These are phyloP conservation scores for Penaeus indicus DNA, from an alignment of 1,140 invertebrate genomes.

Conservation along the genomic window DNA sequence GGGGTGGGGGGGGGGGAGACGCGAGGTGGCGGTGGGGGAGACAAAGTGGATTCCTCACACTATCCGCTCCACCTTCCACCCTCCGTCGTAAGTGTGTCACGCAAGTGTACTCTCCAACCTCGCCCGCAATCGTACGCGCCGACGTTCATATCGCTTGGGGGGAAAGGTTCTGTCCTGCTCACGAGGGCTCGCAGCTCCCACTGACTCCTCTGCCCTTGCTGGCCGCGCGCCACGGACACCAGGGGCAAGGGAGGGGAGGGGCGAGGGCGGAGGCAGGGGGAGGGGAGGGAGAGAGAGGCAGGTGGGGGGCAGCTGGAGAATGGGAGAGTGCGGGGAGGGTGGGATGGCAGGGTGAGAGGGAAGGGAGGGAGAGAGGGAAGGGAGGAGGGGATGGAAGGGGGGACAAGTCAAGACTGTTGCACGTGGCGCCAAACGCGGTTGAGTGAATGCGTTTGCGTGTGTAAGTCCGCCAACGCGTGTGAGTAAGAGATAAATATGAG, in stretches of 20 bases:
- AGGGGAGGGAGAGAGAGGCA: neutral
- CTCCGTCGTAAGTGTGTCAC: neutral
- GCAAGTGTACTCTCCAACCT: neutral
- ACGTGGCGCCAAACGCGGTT: constrained; percentile 31
- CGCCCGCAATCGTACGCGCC: neutral
- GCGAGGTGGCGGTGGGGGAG: too few species aligned
- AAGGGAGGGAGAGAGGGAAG: neutral
- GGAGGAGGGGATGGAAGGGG: neutral
- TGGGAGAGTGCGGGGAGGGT: neutral
- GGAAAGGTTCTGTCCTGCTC: constrained; percentile 15
- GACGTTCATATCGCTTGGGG: constrained; percentile 10
- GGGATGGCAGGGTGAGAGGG: neutral
- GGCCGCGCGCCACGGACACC: constrained; percentile 32
- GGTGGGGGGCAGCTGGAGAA: neutral
- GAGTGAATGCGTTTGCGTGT: neutral
- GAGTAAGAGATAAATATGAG: too few species aligned
- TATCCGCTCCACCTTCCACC: too few species aligned
- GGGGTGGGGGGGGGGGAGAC: too few species aligned
- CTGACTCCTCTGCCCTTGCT: constrained; percentile 31
- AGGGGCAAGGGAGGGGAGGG: neutral
- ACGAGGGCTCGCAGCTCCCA: constrained; percentile 34
- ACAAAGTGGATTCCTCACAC: too few species aligned
- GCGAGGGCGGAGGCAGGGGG: neutral
- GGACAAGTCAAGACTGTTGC: neutral
- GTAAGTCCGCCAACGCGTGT: too few species aligned